A percentile compares a stretch with the other conserved stretches of the same genome.
Evolutionary conservation across 2,888 invertebrate genomes (phyloP).

Genomic region (Chaitophorus viminalis): DNA sequence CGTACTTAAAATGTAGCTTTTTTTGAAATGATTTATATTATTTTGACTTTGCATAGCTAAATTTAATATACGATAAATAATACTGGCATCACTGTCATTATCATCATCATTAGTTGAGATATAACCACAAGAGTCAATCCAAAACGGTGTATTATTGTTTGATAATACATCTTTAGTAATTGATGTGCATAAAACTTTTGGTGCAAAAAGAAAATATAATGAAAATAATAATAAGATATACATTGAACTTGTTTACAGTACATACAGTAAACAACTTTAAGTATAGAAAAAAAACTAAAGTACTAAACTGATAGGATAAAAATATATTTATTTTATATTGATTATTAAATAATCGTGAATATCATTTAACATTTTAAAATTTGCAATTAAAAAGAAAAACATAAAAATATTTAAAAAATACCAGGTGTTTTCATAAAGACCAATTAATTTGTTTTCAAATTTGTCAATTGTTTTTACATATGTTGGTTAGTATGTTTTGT

Average conservation of each 20-base stretch:
- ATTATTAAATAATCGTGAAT: background rate
- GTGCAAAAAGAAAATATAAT: background rate
- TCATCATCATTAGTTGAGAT: background rate
- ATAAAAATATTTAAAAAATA: background rate
- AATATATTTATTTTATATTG: background rate
- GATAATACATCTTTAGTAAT: background rate
- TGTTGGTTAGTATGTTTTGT: background rate
- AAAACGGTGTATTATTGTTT: conserved; percentile 10
- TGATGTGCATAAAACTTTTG: background rate
- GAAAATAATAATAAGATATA: background rate
- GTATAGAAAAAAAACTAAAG: background rate
- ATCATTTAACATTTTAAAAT: background rate
- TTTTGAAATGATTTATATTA: background rate
- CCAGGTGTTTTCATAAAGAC: conserved; percentile 13
- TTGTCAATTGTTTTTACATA: background rate
- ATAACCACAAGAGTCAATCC: conserved; percentile 43
- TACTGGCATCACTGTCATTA: background rate
- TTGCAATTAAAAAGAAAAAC: background rate
- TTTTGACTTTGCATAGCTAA: background rate
- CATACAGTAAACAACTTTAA: background rate
- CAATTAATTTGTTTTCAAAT: background rate
- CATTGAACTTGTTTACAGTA: background rate
- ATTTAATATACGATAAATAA: conserved; percentile 27
- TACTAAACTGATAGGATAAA: background rate
- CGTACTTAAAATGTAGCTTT: background rate